Base-by-base conservation (phyloP, 92 coral and sea anemone genomes). In the Epizoanthus scotinus region DNA sequence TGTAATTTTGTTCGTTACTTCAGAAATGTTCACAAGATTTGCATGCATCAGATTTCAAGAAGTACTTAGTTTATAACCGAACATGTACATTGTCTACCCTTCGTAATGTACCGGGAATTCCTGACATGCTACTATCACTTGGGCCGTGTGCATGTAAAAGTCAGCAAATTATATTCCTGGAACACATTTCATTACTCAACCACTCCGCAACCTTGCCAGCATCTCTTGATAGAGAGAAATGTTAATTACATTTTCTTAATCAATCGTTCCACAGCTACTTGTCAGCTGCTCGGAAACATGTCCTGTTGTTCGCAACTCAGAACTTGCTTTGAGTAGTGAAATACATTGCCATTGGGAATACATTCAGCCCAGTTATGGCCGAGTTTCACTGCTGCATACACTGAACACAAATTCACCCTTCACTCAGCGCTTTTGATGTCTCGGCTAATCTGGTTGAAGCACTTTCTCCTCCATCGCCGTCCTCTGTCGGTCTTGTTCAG, bases 401-500 rank as follows among this genome's bases (percentile, higher is more conserved):
- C 12, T 31, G 24, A 5, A 38, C 22, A 27, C 31, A 25, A 27
- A 20, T 75, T 75, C 44, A 58, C 21, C 69, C 52, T 14, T 75
- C 81, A 88, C 8, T 84, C 86, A 22, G 84, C 79, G 68, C 72
- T 88, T 79, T 84, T 79, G 17, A 77, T 69, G 26, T 84, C 88
- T 6, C 77, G 85, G 47, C 68, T 31, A 60, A 72, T 62, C 38
- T 58, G 47, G 74, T 77, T 70, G 67, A 70, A 88, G 67, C 78
- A 65, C 66, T 90, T 93, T 70, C 86, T 78, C 34, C 97, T 68
- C 97, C 97, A 92, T 75, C 94, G 87, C 70, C 97, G 84, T 36
- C 94, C 97, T 83, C 60, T 87, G 84, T 92, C 97, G n/a, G 81
- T 36, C 69, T 86, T 88, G 71, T 90, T 85, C 7, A 92, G 89